Base-by-base conservation (phyloP, 2,113 vertebrate species). In the Erythrolamprus reginae region DNA sequence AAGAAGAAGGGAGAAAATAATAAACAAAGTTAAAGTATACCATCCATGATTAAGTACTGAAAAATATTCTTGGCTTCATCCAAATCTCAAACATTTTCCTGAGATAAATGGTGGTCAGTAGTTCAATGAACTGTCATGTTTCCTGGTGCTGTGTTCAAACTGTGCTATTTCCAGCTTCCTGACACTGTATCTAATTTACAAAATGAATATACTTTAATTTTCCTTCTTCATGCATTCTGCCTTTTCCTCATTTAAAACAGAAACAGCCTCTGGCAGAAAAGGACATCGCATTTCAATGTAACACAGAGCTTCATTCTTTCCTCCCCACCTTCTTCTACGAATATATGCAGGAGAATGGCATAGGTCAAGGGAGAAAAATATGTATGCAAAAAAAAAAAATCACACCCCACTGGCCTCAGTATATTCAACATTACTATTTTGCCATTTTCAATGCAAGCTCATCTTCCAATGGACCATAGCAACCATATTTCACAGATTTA, bases 161-260 rank as follows among this genome's bases (percentile, higher is more conserved):
- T 82, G 93, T 94, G 96, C 96, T 97, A 96, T 97, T 97, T 97
- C 95, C 96, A 95, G 96, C 97, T 97, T 98, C 97, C 96, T 97
- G 97, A 97, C 97, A 98, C 97, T 95, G 86, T 97, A 98, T 97
- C 97, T 98, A 97, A 98, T 98, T 98, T 98, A 96, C 96, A 98
- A 98, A 98, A 98, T 98, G 97, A 98, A 98, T 97, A 97, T 97
- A 97, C 97, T 98, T 98, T 98, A 98, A 98, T 98, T 97, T 98
- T 97, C 97, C 96, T 96, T 97, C 97, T 98, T 98, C 97, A 97
- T 97, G 97, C 97, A 98, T 98, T 98, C 97, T 97, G 97, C 97
- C 96, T 98, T 97, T 98, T 97, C 97, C 97, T 97, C 97, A 97
- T 98, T 98, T 98, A 97, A 97, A 98, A 97, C 95, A 97, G 96